Evolutionary conservation across 2,888 invertebrate species (phyloP).

Genomic region (Scaptomyza caliginosa): DNA sequence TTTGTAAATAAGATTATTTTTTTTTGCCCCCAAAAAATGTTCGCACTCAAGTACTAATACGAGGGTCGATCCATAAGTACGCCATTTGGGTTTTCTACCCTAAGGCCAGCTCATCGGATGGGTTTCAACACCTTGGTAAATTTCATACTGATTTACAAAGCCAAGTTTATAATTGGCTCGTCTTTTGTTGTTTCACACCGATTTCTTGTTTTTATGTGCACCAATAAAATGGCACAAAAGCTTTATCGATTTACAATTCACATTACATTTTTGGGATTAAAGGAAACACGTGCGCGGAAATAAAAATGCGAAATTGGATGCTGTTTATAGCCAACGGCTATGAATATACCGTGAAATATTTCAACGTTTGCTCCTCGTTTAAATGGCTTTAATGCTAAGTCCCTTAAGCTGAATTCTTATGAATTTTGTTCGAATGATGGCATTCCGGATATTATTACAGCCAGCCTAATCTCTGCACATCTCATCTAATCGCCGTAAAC

Average conservation of each 20-base stretch:
- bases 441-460: constrained; percentile 8
- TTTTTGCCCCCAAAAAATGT: constrained; percentile 1
- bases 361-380: not conserved
- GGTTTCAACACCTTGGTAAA: not conserved
- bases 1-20: constrained; percentile 39
- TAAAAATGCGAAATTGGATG: constrained; percentile 27
- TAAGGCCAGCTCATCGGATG: not conserved
- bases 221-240: constrained; percentile 6
- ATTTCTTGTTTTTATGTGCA: not conserved
- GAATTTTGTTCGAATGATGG: not conserved
- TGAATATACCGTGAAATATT: constrained; percentile 2
- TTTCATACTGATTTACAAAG: constrained; percentile 9
- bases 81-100: not conserved
- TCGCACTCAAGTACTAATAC: not conserved
- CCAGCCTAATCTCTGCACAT: not conserved
- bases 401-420: not conserved
- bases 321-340: constrained; percentile 22
- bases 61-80: constrained; percentile 13
- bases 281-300: constrained; percentile 13
- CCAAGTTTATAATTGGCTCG: constrained; percentile 13
- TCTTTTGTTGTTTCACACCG: not conserved
- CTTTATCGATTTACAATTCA: constrained; percentile 30
- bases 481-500: not conserved
- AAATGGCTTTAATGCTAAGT: not conserved
- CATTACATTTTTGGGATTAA: constrained; percentile 13